phyloP scores from a whole-genome alignment of 2,797 vertebrate species.

The Steatocranus sp. region DNA sequence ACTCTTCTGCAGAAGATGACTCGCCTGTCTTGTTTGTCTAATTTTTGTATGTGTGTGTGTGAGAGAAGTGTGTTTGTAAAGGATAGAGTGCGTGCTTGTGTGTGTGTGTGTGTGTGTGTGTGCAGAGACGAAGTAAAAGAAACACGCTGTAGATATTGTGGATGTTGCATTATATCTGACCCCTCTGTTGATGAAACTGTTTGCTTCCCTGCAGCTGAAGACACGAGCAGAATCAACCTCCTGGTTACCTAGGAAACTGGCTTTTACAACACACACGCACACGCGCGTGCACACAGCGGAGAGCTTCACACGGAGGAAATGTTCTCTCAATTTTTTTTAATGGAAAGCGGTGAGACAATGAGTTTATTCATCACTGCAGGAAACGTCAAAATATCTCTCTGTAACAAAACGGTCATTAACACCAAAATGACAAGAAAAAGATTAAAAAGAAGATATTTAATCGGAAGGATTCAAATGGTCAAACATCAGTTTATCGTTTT shows the following conservation, averaged over 20 bases:
- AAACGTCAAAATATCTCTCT: not conserved
- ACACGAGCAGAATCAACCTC: constrained; percentile 45
- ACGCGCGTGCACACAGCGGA: not conserved
- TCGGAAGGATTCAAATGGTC: not conserved
- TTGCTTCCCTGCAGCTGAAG: constrained; percentile 32
- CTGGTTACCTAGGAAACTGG: constrained; percentile 80
- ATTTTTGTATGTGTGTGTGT: not conserved
- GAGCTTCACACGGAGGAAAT: not conserved
- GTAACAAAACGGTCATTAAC: not conserved
- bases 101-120: not conserved
- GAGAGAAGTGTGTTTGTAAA: not conserved
- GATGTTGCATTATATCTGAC: constrained; percentile 6
- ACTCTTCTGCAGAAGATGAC: not conserved
- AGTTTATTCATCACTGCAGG: constrained; percentile 28
- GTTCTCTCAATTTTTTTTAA: not conserved
- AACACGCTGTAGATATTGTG: not conserved
- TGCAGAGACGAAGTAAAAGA: not conserved
- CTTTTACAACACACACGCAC: constrained; percentile 1
- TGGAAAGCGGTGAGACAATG: not conserved
- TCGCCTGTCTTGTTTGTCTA: not conserved
- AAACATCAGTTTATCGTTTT: not conserved
- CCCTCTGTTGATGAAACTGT: constrained; percentile 16
- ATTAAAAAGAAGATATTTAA: not conserved
- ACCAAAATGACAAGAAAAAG: not conserved
- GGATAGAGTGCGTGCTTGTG: not conserved